Evolutionary conservation across 2,113 vertebrate species (phyloP), one percentile per base, ranked within the genome.

Genomic region (Plecturocebus donacophilus): DNA sequence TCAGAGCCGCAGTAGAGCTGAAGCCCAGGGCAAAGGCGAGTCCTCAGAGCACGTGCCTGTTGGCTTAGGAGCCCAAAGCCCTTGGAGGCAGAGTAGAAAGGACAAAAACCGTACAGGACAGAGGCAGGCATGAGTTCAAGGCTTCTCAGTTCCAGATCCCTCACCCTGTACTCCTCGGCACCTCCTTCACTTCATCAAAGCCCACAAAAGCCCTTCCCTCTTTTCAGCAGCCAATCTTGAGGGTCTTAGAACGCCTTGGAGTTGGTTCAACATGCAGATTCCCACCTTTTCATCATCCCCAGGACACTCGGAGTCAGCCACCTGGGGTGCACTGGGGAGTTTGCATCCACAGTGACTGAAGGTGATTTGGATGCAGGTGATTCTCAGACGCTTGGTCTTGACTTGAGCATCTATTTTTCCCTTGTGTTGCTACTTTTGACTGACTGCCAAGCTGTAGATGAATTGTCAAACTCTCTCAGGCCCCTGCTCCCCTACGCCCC

Each of bases 1-100:
- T 98, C 4, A 0, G 94, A 97, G 81, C 98, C 68, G 80, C 76
- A 76, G 98, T 86, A 92, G 94, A 10, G 81, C 97, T 91, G 94
- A 82, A 7, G 54, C 97, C 0, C 47, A 92, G 93, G 68, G 95
- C 0, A n/a, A 95, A 71, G 11, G 49, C 10, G 8, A 14, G 3
- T 58, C 52, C 75, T 40, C 6, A 5, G 42, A 75, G 27, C 13
- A 0, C 16, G 13, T 21, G 38, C 38, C 54, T 1, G 8, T 2
- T 12, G 35, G 32, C 10, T 20, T 6, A 81, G 77, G 1, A 66
- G 10, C 7, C 52, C 1, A 2, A 61, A 40, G 17, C 4, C 35
- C 38, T 68, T 38, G 21, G 5, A 12, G 25, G 35, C 25, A 5
- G 71, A 32, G n/a, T 7, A 17, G 27, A 71, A 76, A 40, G 68